A percentile compares a stretch with the other conserved stretches of the same genome.
Conservation (phyloP, 37 sponge, comb jelly and placozoan genomes). For the Haliclona indistincta region DNA sequence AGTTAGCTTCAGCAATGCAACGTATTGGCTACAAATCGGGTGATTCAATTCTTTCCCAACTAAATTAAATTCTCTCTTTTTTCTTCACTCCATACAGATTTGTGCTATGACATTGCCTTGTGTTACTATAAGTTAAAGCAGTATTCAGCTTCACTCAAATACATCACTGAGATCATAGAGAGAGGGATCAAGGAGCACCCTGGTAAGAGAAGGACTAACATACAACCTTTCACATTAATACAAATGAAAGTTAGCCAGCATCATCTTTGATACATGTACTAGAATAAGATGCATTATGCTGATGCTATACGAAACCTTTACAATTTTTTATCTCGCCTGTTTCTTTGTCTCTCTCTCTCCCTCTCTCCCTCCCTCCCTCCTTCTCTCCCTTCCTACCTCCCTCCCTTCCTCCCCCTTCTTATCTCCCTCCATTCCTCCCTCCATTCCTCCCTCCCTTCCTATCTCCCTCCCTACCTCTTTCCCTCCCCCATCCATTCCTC, state of each 20-base stretch:
- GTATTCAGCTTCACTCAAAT: constrained; percentile 86
- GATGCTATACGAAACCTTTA: constrained; percentile 74
- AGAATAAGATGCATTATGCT: constrained; percentile 10
- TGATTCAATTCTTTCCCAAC: constrained; percentile 10
- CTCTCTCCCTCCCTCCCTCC: background rate
- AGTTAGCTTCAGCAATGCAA: constrained; percentile 81
- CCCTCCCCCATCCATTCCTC: no score
- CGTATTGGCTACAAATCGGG: constrained; percentile 80
- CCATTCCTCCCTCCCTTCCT: no score
- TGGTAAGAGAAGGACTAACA: constrained; percentile 43
- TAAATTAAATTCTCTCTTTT: background rate
- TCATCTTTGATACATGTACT: constrained; percentile 14
- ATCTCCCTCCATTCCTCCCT: constrained; percentile 38
- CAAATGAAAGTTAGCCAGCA: constrained; percentile 13
- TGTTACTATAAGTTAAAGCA: constrained; percentile 91
- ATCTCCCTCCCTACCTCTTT: no score
- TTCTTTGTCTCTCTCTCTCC: background rate
- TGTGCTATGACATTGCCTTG: constrained; percentile 1
- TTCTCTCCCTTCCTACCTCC: background rate
- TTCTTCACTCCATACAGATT: background rate
- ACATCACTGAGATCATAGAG: constrained; percentile 95
- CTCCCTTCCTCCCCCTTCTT: no score
- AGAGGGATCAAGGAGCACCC: constrained; percentile 93
- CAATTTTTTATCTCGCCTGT: constrained; percentile 92
- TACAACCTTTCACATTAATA: no score